Evolutionary conservation across 2,797 vertebrate species (phyloP), one percentile per base, ranked within the genome.

Genomic region (Oreochromis mossambicus): DNA sequence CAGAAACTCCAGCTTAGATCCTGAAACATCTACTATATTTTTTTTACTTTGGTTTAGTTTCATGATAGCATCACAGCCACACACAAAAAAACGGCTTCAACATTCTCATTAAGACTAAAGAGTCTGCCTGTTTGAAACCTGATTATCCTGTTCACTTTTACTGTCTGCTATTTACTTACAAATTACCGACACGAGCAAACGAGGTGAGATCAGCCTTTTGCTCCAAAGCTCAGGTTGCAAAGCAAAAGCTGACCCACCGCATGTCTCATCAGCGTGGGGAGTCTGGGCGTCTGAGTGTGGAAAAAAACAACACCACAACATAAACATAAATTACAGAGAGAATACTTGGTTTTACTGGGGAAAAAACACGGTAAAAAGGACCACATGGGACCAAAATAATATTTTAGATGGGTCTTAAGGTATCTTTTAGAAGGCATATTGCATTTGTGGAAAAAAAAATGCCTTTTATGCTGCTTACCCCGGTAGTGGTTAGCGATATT

Each of bases 261-360:
- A 89, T 68, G 84, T 90, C 78, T 86, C 86, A 89, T 90, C 91
- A 70, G 78, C 21, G 41, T 91, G 80, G 87, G 88, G 90, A 92
- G 88, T 88, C 86, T 81, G 77, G 54, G 85, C 86, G 89, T 84
- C 82, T 83, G 46, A 81, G 86, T 51, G 78, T 50, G 83, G 82
- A 75, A 66, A 50, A 79, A 82, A 87, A 56, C 89, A 79, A 79
- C 63, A 83, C 91, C 80, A 46, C 91, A 90, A 80, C 78, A 90
- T 92, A 89, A 93, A 92, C 85, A 93, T 54, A 92, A 92, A 91
- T 93, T 91, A 92, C 83, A 91, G 89, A 92, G 84, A 91, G 84
- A 91, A 91, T 73, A 54, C 73, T 89, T 66, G 73, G 70, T 87
- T 92, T 89, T 88, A 86, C 83, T 43, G 38, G 81, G 73, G 61